Evolutionary conservation across 2,797 vertebrate species (phyloP).

Genomic region (Danio kyathit): DNA sequence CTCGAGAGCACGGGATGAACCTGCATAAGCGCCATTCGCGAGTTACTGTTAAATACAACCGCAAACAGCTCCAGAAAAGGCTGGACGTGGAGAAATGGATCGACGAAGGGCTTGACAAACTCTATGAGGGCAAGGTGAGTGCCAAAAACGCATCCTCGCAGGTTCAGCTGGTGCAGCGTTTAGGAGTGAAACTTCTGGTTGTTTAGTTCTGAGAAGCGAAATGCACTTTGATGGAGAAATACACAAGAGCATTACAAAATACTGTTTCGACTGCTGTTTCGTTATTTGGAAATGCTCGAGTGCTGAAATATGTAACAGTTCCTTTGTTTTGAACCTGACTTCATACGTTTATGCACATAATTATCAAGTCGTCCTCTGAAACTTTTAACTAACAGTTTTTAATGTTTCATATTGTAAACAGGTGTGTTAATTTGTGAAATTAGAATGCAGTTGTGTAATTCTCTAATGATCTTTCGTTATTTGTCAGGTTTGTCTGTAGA

Average conservation of each 20-base stretch:
- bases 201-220: neutral
- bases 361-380: neutral
- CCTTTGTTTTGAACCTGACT: slow-evolving; percentile 7
- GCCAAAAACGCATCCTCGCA: neutral
- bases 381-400: too few relatives aligned
- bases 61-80: slow-evolving; percentile 88
- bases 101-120: slow-evolving; percentile 82
- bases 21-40: slow-evolving; percentile 85
- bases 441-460: neutral
- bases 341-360: neutral
- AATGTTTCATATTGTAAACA: neutral
- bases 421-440: neutral
- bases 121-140: slow-evolving; percentile 86
- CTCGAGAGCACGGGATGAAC: slow-evolving; percentile 60
- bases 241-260: neutral
- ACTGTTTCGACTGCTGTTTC: neutral
- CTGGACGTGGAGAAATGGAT: slow-evolving; percentile 93
- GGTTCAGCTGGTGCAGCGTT: neutral
- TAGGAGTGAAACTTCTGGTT: neutral
- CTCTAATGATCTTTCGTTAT: neutral
- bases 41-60: slow-evolving; percentile 92
- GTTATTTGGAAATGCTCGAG: slow-evolving; percentile 10
- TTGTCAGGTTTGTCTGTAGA: neutral
- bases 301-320: slow-evolving; percentile 18
- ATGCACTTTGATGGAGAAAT: too few relatives aligned